A percentile compares a stretch with the other conserved stretches of the same genome.
Conservation (phyloP, 2,113 vertebrate species). For the Anolis carolinensis region DNA sequence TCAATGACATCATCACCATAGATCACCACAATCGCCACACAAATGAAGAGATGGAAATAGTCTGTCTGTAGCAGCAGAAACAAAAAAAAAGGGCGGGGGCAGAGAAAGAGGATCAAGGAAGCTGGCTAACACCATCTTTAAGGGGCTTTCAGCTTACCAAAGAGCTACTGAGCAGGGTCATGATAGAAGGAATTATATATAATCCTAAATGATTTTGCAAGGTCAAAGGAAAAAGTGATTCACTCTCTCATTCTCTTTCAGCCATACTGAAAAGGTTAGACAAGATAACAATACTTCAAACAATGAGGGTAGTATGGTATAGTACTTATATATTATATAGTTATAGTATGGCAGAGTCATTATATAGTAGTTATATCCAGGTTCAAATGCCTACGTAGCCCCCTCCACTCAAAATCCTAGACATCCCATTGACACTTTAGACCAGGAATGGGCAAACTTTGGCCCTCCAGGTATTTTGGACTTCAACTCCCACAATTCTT, state of each 20-base stretch:
- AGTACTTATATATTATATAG: background rate
- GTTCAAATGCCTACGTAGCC: background rate
- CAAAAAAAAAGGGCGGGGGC: background rate
- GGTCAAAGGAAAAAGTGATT: background rate
- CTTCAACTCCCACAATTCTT: too few relatives aligned
- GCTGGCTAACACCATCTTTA: background rate
- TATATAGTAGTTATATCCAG: background rate
- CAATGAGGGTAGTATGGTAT: background rate
- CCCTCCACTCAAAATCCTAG: background rate
- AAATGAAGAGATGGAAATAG: conserved; percentile 98
- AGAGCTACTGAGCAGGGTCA: background rate
- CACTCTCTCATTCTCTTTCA: background rate
- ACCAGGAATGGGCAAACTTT: too few relatives aligned
- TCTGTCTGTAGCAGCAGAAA: conserved; percentile 82
- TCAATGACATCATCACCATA: conserved; percentile 95
- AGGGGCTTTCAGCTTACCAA: background rate
- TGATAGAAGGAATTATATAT: background rate
- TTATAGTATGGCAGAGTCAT: background rate
- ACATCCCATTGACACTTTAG: background rate
- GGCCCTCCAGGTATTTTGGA: too few relatives aligned
- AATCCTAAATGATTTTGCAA: background rate
- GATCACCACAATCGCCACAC: conserved; percentile 93
- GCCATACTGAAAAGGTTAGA: background rate
- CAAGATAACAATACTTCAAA: background rate
- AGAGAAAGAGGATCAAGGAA: conserved; percentile 1